phyloP scores from a whole-genome alignment of 2,888 invertebrate species.

The Erpobdella octoculata region DNA sequence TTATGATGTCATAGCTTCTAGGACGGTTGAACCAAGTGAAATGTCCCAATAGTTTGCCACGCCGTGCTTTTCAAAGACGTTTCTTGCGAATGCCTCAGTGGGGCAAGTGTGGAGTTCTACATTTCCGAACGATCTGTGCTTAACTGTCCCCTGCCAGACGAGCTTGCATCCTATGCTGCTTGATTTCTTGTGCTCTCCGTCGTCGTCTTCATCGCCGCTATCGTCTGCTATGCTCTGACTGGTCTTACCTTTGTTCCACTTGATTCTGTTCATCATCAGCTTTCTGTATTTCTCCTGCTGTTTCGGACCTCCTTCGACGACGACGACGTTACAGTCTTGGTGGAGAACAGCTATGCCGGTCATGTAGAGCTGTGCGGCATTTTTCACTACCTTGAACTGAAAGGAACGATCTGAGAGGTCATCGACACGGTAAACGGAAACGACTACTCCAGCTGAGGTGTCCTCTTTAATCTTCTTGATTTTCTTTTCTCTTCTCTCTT shows the following conservation, averaged over 20 bases:
- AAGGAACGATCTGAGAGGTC: too few species aligned
- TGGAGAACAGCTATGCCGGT: conserved; percentile 87
- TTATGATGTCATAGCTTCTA: too few species aligned
- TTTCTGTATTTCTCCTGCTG: conserved; percentile 89
- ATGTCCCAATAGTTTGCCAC: too few species aligned
- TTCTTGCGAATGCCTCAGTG: too few species aligned
- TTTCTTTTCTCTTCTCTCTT: conserved; percentile 87
- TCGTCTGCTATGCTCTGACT: too few species aligned
- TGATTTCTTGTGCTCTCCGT: conserved; percentile 38
- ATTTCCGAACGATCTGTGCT: conserved; percentile 77
- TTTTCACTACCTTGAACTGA: conserved; percentile 91
- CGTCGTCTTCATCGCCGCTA: too few species aligned
- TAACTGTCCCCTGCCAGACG: conserved; percentile 83
- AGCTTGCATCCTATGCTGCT: conserved; percentile 69
- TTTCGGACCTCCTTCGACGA: conserved; percentile 89
- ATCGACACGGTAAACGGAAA: conserved; percentile 78
- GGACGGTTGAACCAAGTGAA: too few species aligned
- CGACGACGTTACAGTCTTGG: conserved; percentile 89
- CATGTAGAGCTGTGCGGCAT: conserved; percentile 89
- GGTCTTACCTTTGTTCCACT: conserved; percentile 68
- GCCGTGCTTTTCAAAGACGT: too few species aligned
- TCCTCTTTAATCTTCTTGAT: conserved; percentile 80
- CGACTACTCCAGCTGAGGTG: conserved; percentile 78
- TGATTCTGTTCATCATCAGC: conserved; percentile 86
- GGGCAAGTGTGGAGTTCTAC: too few species aligned